phyloP scores from a whole-genome alignment of 1,140 invertebrate species.

The Melipona quadrifasciata region DNA sequence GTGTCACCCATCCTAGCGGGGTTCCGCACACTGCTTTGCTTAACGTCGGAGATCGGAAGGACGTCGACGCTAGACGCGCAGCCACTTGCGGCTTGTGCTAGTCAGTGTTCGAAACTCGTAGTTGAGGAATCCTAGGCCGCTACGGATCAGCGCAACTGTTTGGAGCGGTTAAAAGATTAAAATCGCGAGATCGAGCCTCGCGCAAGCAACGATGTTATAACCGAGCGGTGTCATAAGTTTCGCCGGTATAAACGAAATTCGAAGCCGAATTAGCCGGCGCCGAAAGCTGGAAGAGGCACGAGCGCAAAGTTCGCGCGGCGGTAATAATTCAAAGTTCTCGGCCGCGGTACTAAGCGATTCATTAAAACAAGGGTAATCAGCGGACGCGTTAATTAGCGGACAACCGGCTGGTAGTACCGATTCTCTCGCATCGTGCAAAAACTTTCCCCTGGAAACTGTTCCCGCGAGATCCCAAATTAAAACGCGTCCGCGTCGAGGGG shows the following conservation, averaged over 20 bases:
- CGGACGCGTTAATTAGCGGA: slow-evolving; percentile 23
- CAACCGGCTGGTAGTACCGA: not conserved
- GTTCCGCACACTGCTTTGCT: too few relatives aligned
- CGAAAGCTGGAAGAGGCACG: not conserved
- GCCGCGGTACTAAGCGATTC: slow-evolving; percentile 8
- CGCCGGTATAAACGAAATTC: slow-evolving; percentile 13
- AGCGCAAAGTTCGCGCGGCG: not conserved
- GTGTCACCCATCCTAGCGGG: too few relatives aligned
- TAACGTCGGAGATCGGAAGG: too few relatives aligned
- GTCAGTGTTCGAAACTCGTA: too few relatives aligned
- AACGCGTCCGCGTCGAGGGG: not conserved
- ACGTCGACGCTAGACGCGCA: too few relatives aligned
- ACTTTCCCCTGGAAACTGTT: not conserved
- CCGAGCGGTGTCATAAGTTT: not conserved
- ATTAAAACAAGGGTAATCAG: slow-evolving; percentile 31
- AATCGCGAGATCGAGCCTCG: not conserved
- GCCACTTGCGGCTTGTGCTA: too few relatives aligned
- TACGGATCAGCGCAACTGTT: too few relatives aligned
- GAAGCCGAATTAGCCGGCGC: slow-evolving; percentile 32
- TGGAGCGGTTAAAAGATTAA: too few relatives aligned
- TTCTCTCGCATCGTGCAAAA: not conserved
- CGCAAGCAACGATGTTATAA: not conserved
- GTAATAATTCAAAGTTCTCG: slow-evolving; percentile 27
- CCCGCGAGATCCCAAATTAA: not conserved
- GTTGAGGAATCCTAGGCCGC: too few relatives aligned